Base-by-base conservation (phyloP, 1,140 invertebrate species). In the Diachasmimorpha longicaudata region DNA sequence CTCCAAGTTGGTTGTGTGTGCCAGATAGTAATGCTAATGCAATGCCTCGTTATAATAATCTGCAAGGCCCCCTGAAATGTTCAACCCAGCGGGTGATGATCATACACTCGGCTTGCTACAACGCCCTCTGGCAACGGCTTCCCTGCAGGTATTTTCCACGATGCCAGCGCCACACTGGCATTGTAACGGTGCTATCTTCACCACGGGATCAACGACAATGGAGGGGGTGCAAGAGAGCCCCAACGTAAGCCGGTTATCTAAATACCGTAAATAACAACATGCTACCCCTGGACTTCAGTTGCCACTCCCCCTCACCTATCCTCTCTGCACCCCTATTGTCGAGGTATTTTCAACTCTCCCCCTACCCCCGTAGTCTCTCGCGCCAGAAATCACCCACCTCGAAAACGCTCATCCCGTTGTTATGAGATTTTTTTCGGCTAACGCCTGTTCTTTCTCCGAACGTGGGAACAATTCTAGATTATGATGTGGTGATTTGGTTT, bases 211-310 rank as follows among this genome's bases (percentile, higher is more conserved):
- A 83, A 76, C 78, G 79, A 80, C 82, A 83, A 86, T 80, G 79
- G 48, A 78, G 48, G 80, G 83, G 82, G 83, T 82, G 85, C 82
- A 83, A 84, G 42, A 68, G 83, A 77, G 79, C 81, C 78, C 80
- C 82, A 58, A 82, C 82, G 85, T 88, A 88, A 88, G 85, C 86
- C 85, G 85, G 86, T 88, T 88, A 87, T 87, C 86, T 87, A 88
- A 88, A 87, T 87, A 87, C 85, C 85, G 85, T 88, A 88, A 88
- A 87, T 87, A 87, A 88, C 86, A 87, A 87, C 85, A 87, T 83
- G 79, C 79, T 78, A 72, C 79, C 70, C 74, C 71, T 73, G 75
- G 68, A 68, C 68, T 76, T 70, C 71, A 63, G 19, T 46, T 55
- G 70, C 74, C 52, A 73, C 75, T 72, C 48, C 68, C 48, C 79